Evolutionary conservation across 2,888 invertebrate species (phyloP), one percentile per base, ranked within the genome.

Genomic region (Spatulosminthurus flaviceps): DNA sequence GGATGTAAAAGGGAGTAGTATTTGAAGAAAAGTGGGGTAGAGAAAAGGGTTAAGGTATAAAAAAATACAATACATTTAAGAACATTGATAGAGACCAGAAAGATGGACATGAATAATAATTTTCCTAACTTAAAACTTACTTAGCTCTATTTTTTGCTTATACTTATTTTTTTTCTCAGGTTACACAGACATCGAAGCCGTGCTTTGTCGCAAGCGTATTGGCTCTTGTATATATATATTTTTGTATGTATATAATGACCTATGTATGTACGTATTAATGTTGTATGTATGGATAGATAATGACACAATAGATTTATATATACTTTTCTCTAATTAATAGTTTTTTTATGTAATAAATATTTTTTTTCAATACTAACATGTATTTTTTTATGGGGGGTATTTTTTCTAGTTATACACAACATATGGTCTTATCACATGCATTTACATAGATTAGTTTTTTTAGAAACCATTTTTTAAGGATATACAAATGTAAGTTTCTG

Each of bases 71-170:
- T 41, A 34, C 21, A 16, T 16, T 42, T 41, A 21, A n/a, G n/a
- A 71, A 71, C 41, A 71, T 42, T 34, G 70, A 51, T 51, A 51
- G 51, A 51, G n/a, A n/a, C n/a, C 51, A 51, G 51, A 51, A 51
- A 11, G 51, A 71, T 34, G 42, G 70, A 42, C 41, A 71, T 34
- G n/a, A n/a, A n/a, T n/a, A n/a, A n/a, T n/a, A n/a, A n/a, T n/a
- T n/a, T n/a, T n/a, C n/a, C n/a, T n/a, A n/a, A n/a, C n/a, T n/a
- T n/a, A n/a, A n/a, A n/a, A n/a, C n/a, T 22, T n/a, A 71, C 41
- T 42, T 41, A 29, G 22, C 29, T n/a, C 16, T 13, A 41, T 22
- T 28, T 7, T 29, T 16, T 22, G 22, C 64, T 22, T 22, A n/a
- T n/a, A 64, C 51, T 16, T 51, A 2, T 51, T 51, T 51, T 19